Evolutionary conservation across 2,797 vertebrate genomes (phyloP), one percentile per base, ranked within the genome.

Genomic region (Syngnathus acus): DNA sequence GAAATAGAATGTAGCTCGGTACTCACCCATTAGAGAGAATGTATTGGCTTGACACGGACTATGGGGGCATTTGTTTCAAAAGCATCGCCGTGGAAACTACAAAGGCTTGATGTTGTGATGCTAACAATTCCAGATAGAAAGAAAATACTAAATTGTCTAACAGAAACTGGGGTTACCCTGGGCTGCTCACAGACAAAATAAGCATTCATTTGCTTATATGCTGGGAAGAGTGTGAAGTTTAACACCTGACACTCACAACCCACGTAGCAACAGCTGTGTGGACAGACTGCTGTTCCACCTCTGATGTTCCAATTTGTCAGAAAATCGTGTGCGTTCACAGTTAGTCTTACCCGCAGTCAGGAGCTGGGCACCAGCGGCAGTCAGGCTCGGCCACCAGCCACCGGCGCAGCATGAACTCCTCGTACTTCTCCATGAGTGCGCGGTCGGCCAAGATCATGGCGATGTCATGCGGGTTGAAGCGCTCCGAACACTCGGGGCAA

Each of bases 301-400:
- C 32, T 0, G 32, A 32, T 32, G 32, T 32, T 32, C 32, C 0
- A 0, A 32, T 32, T 32, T 32, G 32, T 32, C 32, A 32, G 32
- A 4, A 32, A 32, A 4, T 32, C 32, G 32, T 32, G 32, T 4
- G 32, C 32, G 32, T 32, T 32, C 32, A 23, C 32, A 23, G 6
- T 26, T 21, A 9, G 26, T 74, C 95, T 91, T 93, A 98, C 97
- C 95, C 96, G 61, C 97, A 99, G 66, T 98, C 97, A 0, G 97
- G 97, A 72, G 96, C 95, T 0, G 97, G 97, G 78, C 97, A 99
- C 97, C 97, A 99, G 74, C 97, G 94, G 77, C 97, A 99, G 83
- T 99, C 97, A 0, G 97, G 94, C 83, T 99, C 97, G 0, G 93
- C 95, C 60, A 96, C 97, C 32, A 99, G 92, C 95, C 95, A 99